Evolutionary conservation across 2,888 invertebrate species (phyloP).

Genomic region (Stegana nigrithorax): DNA sequence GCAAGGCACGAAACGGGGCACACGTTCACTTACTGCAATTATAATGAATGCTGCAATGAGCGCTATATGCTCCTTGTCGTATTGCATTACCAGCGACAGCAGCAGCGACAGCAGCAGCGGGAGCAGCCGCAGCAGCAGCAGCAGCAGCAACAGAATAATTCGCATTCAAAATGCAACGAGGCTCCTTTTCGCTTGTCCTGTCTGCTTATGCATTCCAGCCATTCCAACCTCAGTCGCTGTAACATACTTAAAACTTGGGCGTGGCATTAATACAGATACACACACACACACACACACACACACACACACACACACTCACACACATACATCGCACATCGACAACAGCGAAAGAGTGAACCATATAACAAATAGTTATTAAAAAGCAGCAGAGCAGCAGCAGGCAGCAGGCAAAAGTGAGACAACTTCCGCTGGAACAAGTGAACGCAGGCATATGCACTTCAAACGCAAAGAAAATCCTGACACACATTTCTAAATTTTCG

Average conservation of each 20-base stretch:
- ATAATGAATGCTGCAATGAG: constrained; percentile 6
- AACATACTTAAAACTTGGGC: constrained; percentile 7
- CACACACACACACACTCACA: constrained; percentile 11
- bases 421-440: neutral
- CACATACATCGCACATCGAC: too few species aligned
- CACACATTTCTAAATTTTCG: neutral
- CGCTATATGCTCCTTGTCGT: neutral
- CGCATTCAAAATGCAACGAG: too few species aligned
- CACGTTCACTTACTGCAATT: constrained; percentile 12
- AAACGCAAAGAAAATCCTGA: neutral
- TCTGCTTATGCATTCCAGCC: neutral
- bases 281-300: neutral
- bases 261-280: neutral
- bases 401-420: too few species aligned
- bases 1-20: neutral
- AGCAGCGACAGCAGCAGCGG: too few species aligned
- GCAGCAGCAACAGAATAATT: too few species aligned
- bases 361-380: too few species aligned
- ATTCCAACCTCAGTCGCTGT: neutral
- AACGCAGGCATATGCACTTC: neutral
- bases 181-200: neutral
- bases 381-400: too few species aligned
- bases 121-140: too few species aligned
- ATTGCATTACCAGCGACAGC: too few species aligned
- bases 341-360: too few species aligned